Evolutionary conservation across 2,888 invertebrate genomes (phyloP), one percentile per base, ranked within the genome.

Genomic region (Sipha maydis): DNA sequence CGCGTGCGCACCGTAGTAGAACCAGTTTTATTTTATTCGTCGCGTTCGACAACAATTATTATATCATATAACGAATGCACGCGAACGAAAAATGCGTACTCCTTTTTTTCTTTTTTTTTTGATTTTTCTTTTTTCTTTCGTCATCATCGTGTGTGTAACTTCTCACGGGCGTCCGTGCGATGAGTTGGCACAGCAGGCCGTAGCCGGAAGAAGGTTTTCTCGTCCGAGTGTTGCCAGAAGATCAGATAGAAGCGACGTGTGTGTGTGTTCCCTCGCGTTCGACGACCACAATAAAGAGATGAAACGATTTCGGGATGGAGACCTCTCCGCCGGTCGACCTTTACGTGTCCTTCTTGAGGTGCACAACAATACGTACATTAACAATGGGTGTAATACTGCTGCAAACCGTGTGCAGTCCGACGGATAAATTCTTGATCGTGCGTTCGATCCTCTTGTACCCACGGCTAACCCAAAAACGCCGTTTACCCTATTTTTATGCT

Each of bases 61-160:
- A 31, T 31, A 78, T 48, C 31, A 31, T 56, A 78, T n/a, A n/a
- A n/a, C n/a, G n/a, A 79, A 56, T 34, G 79, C 79, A 79, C 79
- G 79, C 79, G 25, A 79, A 79, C 79, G 79, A 79, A 79, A 79
- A 56, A 56, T 61, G 61, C 61, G 28, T 54, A 11, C 78, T 21
- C 21, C 21, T n/a, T n/a, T n/a, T n/a, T n/a, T n/a, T n/a, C n/a
- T n/a, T n/a, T n/a, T n/a, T n/a, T n/a, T n/a, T n/a, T 11, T 56
- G 1, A 41, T 3, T 41, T 41, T 41, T 41, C 8, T 11, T 61
- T 61, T 61, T 25, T 61, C 21, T 21, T 61, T 5, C 61, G 48
- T 61, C 61, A 3, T 25, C 61, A 1, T 25, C 61, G 61, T 25
- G 28, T 25, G 56, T 25, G 14, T 25, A 21, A 11, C 54, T 19